Evolutionary conservation across 2,797 vertebrate genomes (phyloP).

Genomic region (Varecia variegata): DNA sequence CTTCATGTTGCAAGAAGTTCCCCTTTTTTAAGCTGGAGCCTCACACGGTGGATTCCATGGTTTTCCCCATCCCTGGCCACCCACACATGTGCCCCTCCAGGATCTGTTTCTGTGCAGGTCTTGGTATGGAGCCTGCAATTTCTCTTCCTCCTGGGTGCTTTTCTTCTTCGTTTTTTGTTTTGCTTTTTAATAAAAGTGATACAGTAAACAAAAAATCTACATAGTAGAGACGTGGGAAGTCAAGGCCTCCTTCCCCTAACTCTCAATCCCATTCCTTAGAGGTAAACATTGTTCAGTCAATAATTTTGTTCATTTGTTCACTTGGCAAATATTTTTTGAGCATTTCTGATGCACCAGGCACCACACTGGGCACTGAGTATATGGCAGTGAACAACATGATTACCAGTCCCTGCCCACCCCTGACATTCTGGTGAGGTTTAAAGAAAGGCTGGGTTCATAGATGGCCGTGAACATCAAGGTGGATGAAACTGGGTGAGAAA

Average conservation of each 20-base stretch:
- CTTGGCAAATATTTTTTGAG: neutral
- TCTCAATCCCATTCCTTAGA: neutral
- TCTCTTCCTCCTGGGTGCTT: neutral
- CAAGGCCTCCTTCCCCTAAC: neutral
- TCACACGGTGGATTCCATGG: constrained; percentile 36
- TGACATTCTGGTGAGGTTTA: neutral
- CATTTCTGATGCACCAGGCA: neutral
- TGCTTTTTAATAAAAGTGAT: neutral
- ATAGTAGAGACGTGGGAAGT: neutral
- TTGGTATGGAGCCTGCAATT: neutral
- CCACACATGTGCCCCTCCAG: neutral
- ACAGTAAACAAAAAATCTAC: neutral
- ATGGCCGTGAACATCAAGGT: neutral
- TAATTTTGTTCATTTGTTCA: neutral
- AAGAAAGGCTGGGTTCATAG: neutral
- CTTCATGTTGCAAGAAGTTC: constrained; percentile 22
- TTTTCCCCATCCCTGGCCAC: constrained; percentile 33
- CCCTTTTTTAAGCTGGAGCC: constrained; percentile 25
- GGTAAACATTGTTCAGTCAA: neutral
- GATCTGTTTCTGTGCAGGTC: neutral
- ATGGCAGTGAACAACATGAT: neutral
- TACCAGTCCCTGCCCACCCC: no score
- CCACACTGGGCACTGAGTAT: neutral
- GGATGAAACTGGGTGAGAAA: neutral
- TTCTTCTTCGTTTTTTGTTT: neutral